A percentile compares a stretch with the other conserved stretches of the same genome.
Conservation (phyloP, 2,797 vertebrate species). For the Esox masquinongy region DNA sequence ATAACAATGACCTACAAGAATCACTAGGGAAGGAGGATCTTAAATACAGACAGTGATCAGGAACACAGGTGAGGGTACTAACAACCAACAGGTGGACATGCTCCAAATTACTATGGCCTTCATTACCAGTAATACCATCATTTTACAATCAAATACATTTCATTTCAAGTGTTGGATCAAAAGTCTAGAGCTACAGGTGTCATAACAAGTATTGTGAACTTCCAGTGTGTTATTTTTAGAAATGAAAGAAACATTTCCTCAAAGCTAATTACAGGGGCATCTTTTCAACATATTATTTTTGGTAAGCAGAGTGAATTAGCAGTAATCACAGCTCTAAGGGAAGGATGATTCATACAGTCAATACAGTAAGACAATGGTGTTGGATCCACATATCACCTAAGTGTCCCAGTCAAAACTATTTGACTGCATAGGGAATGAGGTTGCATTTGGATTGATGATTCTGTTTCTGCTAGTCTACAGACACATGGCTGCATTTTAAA, state of each 20-base stretch:
- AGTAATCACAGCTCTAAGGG: not conserved
- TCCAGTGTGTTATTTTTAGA: not conserved
- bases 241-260: not conserved
- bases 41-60: too few species aligned
- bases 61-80: too few species aligned
- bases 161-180: not conserved
- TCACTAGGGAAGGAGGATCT: too few species aligned
- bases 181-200: not conserved
- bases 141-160: slow-evolving; percentile 14
- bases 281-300: not conserved
- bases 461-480: slow-evolving; percentile 41
- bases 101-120: too few species aligned
- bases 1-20: too few species aligned
- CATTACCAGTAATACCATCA: not conserved
- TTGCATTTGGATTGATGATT: slow-evolving; percentile 19
- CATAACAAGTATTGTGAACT: slow-evolving; percentile 5
- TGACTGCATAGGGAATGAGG: not conserved
- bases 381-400: not conserved
- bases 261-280: not conserved
- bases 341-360: not conserved
- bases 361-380: not conserved
- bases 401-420: not conserved
- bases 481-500: slow-evolving; percentile 55
- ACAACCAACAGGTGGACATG: too few species aligned
- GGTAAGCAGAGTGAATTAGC: not conserved